Conservation (phyloP, 2,797 vertebrate species). For the Psittacula echo region DNA sequence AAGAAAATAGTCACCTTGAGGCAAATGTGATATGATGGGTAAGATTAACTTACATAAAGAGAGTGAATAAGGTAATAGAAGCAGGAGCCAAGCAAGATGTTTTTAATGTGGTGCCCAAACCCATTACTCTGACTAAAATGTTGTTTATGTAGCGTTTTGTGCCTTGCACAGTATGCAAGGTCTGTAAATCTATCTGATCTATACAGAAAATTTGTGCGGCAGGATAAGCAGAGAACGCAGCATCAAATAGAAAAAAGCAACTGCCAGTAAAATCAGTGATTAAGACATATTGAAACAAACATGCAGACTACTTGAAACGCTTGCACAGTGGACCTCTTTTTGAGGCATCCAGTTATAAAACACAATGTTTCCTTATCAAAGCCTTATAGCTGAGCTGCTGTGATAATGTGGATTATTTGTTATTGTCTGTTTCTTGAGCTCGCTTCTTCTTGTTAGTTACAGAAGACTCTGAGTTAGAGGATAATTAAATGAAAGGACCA, state of each 20-base stretch:
- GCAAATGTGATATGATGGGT: conserved; percentile 12
- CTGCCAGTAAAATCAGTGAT: not conserved
- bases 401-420: not conserved
- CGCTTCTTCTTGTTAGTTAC: not conserved
- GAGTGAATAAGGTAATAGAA: conserved; percentile 30
- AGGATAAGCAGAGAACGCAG: not conserved
- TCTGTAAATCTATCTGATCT: conserved; percentile 33
- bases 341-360: not conserved
- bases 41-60: conserved; percentile 45
- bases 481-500: conserved; percentile 53
- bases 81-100: not conserved
- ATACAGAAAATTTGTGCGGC: not conserved
- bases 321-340: not conserved
- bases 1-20: conserved; percentile 4
- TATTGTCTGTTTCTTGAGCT: not conserved
- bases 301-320: not conserved
- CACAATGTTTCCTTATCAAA: conserved; percentile 2
- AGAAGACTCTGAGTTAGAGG: not conserved
- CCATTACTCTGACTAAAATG: conserved; percentile 48
- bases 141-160: conserved; percentile 1
- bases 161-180: not conserved
- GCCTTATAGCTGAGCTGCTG: not conserved
- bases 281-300: conserved; percentile 6
- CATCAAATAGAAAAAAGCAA: not conserved
- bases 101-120: conserved; percentile 48